A percentile compares a stretch with the other conserved stretches of the same genome.
phyloP scores from a whole-genome alignment of 2,888 invertebrate genomes.

The Seladonia tumulorum region DNA sequence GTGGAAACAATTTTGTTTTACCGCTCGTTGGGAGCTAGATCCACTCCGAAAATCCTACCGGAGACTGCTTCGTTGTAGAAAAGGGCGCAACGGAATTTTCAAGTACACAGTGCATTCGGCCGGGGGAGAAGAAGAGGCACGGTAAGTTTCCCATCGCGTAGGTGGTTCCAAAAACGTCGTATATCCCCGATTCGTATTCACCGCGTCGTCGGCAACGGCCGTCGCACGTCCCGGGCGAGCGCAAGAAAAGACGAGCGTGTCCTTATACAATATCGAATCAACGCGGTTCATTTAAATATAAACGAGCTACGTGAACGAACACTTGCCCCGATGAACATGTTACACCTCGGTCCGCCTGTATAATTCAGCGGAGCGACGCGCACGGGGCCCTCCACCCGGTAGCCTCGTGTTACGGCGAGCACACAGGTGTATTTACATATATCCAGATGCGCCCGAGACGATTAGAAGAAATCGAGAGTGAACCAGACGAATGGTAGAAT shows the following conservation, averaged over 20 bases:
- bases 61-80: neutral
- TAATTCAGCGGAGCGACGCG: constrained; percentile 49
- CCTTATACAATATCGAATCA: constrained; percentile 64
- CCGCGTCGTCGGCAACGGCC: constrained; percentile 24
- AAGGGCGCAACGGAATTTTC: neutral
- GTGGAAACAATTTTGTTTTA: neutral
- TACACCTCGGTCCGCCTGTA: constrained; percentile 38
- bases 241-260: constrained; percentile 31
- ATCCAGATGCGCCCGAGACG: constrained; percentile 66
- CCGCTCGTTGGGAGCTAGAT: neutral
- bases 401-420: constrained; percentile 2
- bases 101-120: neutral
- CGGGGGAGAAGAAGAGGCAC: too few species aligned
- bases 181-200: constrained; percentile 34
- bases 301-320: constrained; percentile 68
- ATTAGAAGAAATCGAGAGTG: constrained; percentile 55
- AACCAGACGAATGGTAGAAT: constrained; percentile 11
- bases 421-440: constrained; percentile 65
- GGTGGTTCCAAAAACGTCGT: neutral
- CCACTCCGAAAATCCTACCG: neutral
- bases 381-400: neutral
- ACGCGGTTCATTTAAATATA: constrained; percentile 72
- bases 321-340: constrained; percentile 67
- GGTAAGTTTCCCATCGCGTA: constrained; percentile 37
- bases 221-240: neutral